phyloP scores from a whole-genome alignment of 2,888 invertebrate species.

The Torymus aiolomorphi region DNA sequence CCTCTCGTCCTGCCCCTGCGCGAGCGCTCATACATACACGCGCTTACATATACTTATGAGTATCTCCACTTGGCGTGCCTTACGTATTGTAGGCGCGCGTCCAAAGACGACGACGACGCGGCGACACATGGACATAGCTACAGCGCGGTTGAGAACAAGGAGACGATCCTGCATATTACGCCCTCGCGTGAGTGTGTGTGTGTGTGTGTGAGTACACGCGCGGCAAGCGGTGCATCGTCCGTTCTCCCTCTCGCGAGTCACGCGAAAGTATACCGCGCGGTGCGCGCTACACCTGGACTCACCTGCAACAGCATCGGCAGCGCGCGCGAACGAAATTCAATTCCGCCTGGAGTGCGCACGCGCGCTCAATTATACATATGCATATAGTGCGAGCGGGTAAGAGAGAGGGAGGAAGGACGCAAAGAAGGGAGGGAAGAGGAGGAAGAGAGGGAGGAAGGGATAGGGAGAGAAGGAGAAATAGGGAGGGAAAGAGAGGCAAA shows the following conservation, averaged over 20 bases:
- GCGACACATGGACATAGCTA: conserved; percentile 44
- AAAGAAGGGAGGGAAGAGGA: conserved; percentile 57
- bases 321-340: conserved; percentile 53
- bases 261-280: conserved; percentile 28
- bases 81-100: conserved; percentile 13
- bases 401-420: conserved; percentile 56
- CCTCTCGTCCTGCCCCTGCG: conserved; percentile 1
- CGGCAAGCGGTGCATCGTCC: conserved; percentile 33
- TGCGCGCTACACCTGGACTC: conserved; percentile 53
- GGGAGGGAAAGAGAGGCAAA: conserved; percentile 39
- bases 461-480: conserved; percentile 38
- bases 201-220: neutral
- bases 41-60: conserved; percentile 11
- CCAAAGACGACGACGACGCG: conserved; percentile 54
- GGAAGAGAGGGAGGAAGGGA: conserved; percentile 44
- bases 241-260: conserved; percentile 9
- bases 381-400: conserved; percentile 19
- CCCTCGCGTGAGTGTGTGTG: conserved; percentile 4
- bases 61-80: neutral
- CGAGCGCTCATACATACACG: neutral
- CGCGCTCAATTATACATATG: conserved; percentile 54
- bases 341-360: conserved; percentile 52
- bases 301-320: conserved; percentile 49
- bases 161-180: conserved; percentile 31
- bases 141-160: conserved; percentile 38